A percentile compares a stretch with the other conserved stretches of the same genome.
Conservation (phyloP, 2,113 vertebrate genomes). For the Burhinus oedicnemus region DNA sequence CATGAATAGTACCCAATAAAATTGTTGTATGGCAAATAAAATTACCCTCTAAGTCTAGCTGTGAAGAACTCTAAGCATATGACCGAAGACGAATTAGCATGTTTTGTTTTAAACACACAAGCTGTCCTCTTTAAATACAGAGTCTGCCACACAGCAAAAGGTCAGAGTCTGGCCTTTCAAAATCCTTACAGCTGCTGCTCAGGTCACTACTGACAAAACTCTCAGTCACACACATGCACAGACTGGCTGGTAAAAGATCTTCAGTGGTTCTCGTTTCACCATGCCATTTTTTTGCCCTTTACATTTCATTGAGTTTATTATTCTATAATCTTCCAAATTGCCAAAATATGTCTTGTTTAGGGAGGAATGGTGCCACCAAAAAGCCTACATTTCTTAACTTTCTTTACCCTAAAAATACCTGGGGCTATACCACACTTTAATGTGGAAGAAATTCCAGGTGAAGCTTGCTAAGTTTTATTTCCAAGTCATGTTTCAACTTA, state of each 20-base stretch:
- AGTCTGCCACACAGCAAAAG: background rate
- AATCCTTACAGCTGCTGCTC: background rate
- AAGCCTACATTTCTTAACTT: background rate
- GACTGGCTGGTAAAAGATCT: background rate
- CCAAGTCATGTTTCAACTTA: rapidly evolving
- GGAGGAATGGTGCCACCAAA: background rate
- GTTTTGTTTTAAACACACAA: background rate
- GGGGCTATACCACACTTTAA: background rate
- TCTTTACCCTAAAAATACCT: background rate
- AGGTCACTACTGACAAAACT: background rate
- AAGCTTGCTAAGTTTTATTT: background rate
- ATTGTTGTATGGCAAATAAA: background rate
- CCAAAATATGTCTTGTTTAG: background rate
- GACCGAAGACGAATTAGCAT: background rate
- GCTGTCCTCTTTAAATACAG: background rate
- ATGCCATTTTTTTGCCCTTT: background rate
- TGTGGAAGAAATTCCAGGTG: background rate
- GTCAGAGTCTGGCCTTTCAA: background rate
- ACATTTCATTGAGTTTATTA: background rate
- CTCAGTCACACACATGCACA: background rate
- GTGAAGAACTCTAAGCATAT: background rate
- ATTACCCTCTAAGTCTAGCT: background rate
- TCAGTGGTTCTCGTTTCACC: background rate
- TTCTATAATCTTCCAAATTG: background rate
- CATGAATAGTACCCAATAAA: background rate